Conservation (phyloP, 2,797 vertebrate genomes). For the Bradypodion ventrale region DNA sequence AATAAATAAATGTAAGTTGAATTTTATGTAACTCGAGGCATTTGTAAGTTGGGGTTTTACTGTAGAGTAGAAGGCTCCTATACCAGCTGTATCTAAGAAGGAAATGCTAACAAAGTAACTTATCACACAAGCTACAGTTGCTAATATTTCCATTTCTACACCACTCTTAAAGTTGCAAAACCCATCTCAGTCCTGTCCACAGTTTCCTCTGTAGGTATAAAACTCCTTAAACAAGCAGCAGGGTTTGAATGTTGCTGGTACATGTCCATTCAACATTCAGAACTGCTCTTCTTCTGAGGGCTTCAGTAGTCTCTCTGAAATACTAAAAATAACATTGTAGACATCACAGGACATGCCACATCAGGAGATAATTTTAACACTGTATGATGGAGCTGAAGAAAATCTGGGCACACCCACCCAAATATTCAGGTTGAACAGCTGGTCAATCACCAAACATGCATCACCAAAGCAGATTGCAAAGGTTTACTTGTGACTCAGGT, state of each 20-base stretch:
- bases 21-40: too few relatives aligned
- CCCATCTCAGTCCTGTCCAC: neutral
- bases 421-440: neutral
- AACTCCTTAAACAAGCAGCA: neutral
- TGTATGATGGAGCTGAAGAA: fast-evolving
- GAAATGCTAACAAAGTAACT: neutral
- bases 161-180: neutral
- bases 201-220: neutral
- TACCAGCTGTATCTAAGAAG: neutral
- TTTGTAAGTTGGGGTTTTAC: too few relatives aligned
- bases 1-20: too few relatives aligned
- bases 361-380: fast-evolving
- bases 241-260: neutral
- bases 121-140: neutral
- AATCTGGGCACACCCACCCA: neutral
- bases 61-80: neutral
- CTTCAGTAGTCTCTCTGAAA: constrained; percentile 22
- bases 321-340: neutral
- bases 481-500: fast-evolving
- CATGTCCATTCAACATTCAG: neutral
- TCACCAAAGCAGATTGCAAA: neutral
- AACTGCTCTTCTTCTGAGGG: neutral
- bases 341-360: neutral
- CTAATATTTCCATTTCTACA: neutral
- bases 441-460: too few relatives aligned